Evolutionary conservation across 2,888 invertebrate species (phyloP), one percentile per base, ranked within the genome.

Genomic region (Cryptosula pallasiana): DNA sequence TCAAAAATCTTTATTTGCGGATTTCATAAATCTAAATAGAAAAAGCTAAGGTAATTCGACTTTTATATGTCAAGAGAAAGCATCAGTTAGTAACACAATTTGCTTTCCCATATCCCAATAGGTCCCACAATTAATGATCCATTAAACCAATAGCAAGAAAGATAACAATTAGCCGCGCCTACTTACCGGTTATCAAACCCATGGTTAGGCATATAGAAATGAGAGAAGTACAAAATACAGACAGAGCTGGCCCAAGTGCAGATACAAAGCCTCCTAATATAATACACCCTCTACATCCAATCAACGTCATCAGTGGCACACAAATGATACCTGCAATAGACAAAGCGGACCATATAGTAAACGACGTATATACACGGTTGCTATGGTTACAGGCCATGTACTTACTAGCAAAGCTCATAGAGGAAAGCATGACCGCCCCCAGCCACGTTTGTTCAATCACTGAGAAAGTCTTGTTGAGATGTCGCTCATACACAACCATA

Each of bases 371-470:
- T n/a, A n/a, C n/a, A n/a, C n/a, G n/a, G n/a, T n/a, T n/a, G n/a
- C n/a, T n/a, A n/a, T n/a, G n/a, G n/a, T n/a, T n/a, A n/a, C n/a
- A n/a, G n/a, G n/a, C n/a, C n/a, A n/a, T n/a, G 23, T 32, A 63
- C 63, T 63, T 34, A 63, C 63, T 63, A 32, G 63, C 2, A 16
- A 63, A 13, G 25, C 70, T 70, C 70, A 70, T 70, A 25, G 45
- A 54, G 16, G 45, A 36, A 20, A 70, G n/a, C 35, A 70, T 9
- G 25, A 45, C n/a, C 3, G 70, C 70, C 3, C 70, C 70, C 13
- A 70, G 70, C 55, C 45, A 36, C 2, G 70, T 29, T 23, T 70
- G 70, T 45, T 70, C 70, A 20, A 70, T 70, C 70, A 70, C 70
- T 27, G 70, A 29, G 45, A 23, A 70, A 5, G 23, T 70, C 5